Conservation (phyloP, 2,888 invertebrate species). For the Tinea semifulvella region DNA sequence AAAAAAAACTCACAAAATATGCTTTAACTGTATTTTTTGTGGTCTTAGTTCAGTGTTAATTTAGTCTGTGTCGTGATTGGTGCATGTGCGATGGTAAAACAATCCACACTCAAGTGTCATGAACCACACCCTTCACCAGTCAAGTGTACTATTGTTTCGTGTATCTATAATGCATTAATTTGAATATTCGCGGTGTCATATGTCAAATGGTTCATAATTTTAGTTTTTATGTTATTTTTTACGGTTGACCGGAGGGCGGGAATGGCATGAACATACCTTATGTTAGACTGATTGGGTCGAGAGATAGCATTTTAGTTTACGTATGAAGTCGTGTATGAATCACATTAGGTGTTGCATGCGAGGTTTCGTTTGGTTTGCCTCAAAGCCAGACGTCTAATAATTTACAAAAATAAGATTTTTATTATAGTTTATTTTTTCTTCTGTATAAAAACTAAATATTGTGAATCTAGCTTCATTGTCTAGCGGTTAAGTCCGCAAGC, state of each 20-base stretch:
- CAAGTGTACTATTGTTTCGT: conserved; percentile 45
- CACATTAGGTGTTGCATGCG: too few relatives aligned
- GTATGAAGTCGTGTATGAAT: neutral
- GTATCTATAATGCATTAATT: conserved; percentile 65
- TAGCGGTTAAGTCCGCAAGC: too few relatives aligned
- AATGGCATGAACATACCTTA: neutral
- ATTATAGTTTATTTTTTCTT: too few relatives aligned
- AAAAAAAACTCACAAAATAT: conserved; percentile 18
- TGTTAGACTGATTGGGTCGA: conserved; percentile 3
- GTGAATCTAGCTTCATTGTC: too few relatives aligned
- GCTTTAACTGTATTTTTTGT: neutral
- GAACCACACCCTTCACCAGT: conserved; percentile 46
- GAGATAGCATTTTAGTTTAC: conserved; percentile 6
- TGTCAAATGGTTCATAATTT: conserved; percentile 66
- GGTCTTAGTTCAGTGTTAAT: conserved; percentile 16
- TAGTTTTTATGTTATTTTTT: conserved; percentile 38
- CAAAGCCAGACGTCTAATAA: too few relatives aligned
- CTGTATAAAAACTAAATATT: too few relatives aligned
- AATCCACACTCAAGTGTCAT: conserved; percentile 32
- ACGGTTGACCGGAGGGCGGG: conserved; percentile 21
- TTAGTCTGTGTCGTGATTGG: conserved; percentile 27
- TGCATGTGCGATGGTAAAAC: conserved; percentile 23
- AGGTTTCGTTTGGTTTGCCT: too few relatives aligned
- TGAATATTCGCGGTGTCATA: conserved; percentile 67
- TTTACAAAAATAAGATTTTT: too few relatives aligned